These are phyloP conservation scores for Tragelaphus strepsiceros DNA, from an alignment of 2,113 vertebrate species.

Conservation along the genomic window DNA sequence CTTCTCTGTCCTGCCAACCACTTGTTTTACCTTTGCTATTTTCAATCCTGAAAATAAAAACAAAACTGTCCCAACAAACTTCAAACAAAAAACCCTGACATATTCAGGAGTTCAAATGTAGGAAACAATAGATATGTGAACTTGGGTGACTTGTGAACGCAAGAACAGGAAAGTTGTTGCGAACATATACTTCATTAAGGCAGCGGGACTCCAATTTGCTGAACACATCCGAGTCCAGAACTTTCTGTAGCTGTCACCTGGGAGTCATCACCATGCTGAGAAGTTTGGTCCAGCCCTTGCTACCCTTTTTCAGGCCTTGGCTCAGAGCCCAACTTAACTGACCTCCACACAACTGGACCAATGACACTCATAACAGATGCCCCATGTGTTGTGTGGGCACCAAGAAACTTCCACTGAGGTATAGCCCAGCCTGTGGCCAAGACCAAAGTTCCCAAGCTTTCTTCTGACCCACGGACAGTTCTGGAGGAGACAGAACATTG, in stretches of 20 bases:
- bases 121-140: neutral
- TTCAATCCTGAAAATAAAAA: neutral
- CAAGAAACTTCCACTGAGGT: neutral
- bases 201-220: neutral
- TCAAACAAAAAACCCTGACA: neutral
- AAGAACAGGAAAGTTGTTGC: neutral
- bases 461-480: neutral
- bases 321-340: neutral
- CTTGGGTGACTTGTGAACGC: neutral
- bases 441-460: neutral
- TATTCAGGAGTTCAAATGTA: neutral
- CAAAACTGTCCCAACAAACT: neutral
- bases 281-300: neutral
- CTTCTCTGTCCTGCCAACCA: neutral
- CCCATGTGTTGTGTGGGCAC: accelerated
- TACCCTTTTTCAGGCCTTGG: neutral
- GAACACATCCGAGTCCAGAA: neutral
- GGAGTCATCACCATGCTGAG: neutral
- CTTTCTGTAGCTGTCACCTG: neutral
- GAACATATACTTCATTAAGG: neutral
- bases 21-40: neutral
- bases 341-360: neutral
- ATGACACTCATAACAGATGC: neutral
- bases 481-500: neutral
- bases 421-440: neutral